Conservation (phyloP, 2,888 invertebrate species). For the Villa cingulata region DNA sequence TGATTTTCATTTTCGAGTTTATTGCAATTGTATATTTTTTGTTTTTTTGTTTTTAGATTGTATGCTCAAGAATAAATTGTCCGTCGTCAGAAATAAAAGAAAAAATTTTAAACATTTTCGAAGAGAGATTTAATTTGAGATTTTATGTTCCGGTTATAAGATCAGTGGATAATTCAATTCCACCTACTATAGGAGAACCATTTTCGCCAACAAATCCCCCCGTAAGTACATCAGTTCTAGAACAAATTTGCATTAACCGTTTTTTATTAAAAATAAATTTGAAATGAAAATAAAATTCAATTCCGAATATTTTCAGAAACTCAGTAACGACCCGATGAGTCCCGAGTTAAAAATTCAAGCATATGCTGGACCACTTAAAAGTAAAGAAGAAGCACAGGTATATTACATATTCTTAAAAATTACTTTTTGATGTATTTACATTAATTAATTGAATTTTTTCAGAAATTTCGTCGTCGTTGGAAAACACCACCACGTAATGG, state of each 20-base stretch:
- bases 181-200: slow-evolving; percentile 64
- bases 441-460: neutral
- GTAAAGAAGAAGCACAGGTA: slow-evolving; percentile 50
- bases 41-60: slow-evolving; percentile 43
- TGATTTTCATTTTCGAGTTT: neutral
- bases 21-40: slow-evolving; percentile 4
- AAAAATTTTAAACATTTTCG: slow-evolving; percentile 49
- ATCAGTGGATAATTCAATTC: slow-evolving; percentile 57
- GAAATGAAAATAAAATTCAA: no score
- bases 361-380: slow-evolving; percentile 79
- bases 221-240: slow-evolving; percentile 35
- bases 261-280: neutral
- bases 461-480: slow-evolving; percentile 50
- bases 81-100: slow-evolving; percentile 35
- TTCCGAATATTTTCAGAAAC: slow-evolving; percentile 35
- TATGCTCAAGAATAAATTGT: slow-evolving; percentile 51
- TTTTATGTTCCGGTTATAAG: slow-evolving; percentile 83
- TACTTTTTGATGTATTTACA: neutral
- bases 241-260: no score
- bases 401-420: no score
- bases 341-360: slow-evolving; percentile 67
- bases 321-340: slow-evolving; percentile 50
- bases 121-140: slow-evolving; percentile 69
- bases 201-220: slow-evolving; percentile 59
- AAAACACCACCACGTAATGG: slow-evolving; percentile 59